Conservation (phyloP, 2,888 invertebrate genomes). For the Acheta domesticus region DNA sequence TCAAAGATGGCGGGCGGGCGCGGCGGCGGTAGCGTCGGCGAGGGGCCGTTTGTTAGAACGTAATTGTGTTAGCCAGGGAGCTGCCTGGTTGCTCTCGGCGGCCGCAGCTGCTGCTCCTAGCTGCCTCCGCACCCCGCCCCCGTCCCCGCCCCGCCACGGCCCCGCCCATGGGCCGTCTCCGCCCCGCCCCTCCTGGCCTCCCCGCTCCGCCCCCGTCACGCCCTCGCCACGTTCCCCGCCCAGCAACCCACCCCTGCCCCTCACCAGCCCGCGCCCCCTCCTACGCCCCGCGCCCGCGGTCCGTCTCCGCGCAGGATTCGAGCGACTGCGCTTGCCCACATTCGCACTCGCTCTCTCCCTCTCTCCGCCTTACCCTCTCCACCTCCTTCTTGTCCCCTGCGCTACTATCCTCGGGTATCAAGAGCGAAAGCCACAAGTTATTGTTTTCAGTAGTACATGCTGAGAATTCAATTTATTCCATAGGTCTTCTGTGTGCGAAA, state of each 20-base stretch:
- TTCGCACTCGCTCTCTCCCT: background rate
- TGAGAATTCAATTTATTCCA: too few relatives aligned
- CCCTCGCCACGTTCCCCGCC: background rate
- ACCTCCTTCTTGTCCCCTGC: background rate
- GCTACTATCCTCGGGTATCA: too few relatives aligned
- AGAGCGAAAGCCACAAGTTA: too few relatives aligned
- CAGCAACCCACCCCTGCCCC: background rate
- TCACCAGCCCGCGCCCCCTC: background rate
- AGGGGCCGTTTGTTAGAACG: slow-evolving; percentile 1
- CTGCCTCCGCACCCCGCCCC: background rate
- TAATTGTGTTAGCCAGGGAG: background rate
- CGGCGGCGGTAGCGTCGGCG: background rate
- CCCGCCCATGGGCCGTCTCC: background rate
- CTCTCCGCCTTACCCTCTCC: background rate
- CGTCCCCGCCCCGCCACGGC: background rate
- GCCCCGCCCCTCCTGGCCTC: background rate
- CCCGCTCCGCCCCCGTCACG: background rate
- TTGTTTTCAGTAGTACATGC: too few relatives aligned
- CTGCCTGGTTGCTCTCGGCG: slow-evolving; percentile 10
- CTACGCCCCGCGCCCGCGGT: background rate
- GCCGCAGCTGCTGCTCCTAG: slow-evolving; percentile 18
- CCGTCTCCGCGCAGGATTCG: background rate
- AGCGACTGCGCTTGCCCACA: background rate
- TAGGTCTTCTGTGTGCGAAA: too few relatives aligned
- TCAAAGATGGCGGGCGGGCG: slow-evolving; percentile 1